Conservation (phyloP, 2,888 invertebrate species). For the Tachina fera region DNA sequence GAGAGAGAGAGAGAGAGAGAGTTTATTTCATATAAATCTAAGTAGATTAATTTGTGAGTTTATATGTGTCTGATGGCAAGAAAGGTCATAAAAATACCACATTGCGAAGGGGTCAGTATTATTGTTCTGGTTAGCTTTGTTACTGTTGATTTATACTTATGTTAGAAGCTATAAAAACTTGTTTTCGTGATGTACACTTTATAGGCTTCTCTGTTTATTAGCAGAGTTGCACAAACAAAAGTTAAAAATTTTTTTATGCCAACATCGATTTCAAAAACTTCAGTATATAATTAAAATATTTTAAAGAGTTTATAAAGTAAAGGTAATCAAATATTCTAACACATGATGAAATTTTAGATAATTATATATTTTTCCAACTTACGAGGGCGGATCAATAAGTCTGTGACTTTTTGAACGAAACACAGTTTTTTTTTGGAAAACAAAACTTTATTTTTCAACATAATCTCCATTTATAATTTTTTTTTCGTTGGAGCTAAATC, state of each 20-base stretch:
- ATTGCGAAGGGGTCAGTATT: constrained; percentile 36
- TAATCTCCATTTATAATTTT: too few relatives aligned
- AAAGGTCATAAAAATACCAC: constrained; percentile 67
- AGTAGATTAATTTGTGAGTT: constrained; percentile 44
- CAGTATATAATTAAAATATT: neutral
- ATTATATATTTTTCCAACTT: too few relatives aligned
- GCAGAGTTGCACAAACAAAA: constrained; percentile 16
- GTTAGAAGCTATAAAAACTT: constrained; percentile 48
- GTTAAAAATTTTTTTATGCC: neutral
- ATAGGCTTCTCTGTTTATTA: constrained; percentile 59
- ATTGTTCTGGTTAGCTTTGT: constrained; percentile 46
- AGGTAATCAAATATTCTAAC: too few relatives aligned
- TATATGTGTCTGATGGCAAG: constrained; percentile 42
- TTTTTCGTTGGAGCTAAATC: too few relatives aligned
- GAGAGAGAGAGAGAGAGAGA: neutral
- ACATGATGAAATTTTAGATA: too few relatives aligned
- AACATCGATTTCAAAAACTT: neutral
- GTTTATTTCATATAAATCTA: neutral
- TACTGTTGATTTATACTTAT: constrained; percentile 59
- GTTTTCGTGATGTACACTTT: neutral
- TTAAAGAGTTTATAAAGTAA: too few relatives aligned
- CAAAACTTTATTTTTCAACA: too few relatives aligned
- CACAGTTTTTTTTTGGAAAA: too few relatives aligned
- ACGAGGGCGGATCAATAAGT: too few relatives aligned
- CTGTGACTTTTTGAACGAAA: too few relatives aligned